Conservation (phyloP, 1,140 invertebrate species). For the Pogonomyrmex californicus region DNA sequence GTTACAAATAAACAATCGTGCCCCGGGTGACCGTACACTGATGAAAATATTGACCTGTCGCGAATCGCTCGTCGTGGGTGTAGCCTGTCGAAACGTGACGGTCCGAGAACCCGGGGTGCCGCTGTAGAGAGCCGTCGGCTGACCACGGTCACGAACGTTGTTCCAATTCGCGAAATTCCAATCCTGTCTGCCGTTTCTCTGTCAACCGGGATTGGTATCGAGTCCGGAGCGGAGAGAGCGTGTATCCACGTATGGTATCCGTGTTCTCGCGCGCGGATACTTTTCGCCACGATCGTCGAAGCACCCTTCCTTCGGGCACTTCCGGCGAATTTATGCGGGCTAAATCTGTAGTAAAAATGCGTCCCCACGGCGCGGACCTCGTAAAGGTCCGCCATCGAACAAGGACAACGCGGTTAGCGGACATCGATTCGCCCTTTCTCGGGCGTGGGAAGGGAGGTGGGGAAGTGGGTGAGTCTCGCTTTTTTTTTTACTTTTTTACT, state of each 20-base stretch:
- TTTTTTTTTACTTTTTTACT: conserved; percentile 23
- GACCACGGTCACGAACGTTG: conserved; percentile 19
- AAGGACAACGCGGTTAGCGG: conserved; percentile 37
- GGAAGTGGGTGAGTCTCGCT: neutral
- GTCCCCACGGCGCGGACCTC: neutral
- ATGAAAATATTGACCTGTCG: conserved; percentile 57
- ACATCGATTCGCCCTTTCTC: conserved; percentile 55
- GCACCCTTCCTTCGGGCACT: neutral
- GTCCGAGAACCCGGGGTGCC: conserved; percentile 5
- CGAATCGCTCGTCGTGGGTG: conserved; percentile 49
- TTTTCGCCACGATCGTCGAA: conserved; percentile 16
- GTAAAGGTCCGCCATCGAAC: conserved; percentile 22
- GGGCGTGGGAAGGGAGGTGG: neutral
- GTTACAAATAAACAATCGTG: conserved; percentile 48
- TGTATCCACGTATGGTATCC: neutral
- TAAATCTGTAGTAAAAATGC: conserved; percentile 37
- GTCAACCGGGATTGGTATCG: conserved; percentile 4
- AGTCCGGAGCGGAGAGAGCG: neutral
- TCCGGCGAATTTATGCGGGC: conserved; percentile 38
- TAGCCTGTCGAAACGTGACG: conserved; percentile 28
- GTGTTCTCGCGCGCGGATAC: conserved; percentile 1
- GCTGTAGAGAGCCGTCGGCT: conserved; percentile 43
- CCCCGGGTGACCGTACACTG: neutral
- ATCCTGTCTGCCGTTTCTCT: conserved; percentile 33
- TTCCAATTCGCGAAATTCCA: conserved; percentile 59